phyloP scores from a whole-genome alignment of 2,888 invertebrate genomes.

The Phania funesta region DNA sequence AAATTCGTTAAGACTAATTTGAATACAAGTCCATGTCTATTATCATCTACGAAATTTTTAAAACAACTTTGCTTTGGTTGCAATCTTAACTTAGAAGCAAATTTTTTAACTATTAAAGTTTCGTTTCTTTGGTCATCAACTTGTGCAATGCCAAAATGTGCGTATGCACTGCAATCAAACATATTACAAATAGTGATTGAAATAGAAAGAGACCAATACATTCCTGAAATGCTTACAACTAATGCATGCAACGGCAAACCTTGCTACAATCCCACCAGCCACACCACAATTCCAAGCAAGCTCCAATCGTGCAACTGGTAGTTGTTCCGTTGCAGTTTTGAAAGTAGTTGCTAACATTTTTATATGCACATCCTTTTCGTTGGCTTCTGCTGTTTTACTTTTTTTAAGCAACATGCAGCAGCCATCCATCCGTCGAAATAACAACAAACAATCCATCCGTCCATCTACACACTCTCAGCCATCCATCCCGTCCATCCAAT shows the following conservation, averaged over 20 bases:
- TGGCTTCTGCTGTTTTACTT: neutral
- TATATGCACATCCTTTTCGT: constrained; percentile 42
- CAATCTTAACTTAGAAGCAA: neutral
- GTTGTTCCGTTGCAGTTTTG: neutral
- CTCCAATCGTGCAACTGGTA: constrained; percentile 44
- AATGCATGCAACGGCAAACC: neutral
- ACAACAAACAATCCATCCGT: constrained; percentile 1
- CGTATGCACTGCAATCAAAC: neutral
- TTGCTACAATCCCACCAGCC: neutral
- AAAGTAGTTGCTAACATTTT: constrained; percentile 20
- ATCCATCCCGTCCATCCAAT: constrained; percentile 16
- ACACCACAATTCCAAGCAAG: neutral
- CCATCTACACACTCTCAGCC: constrained; percentile 1
- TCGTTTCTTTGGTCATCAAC: constrained; percentile 17
- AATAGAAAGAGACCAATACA: neutral
- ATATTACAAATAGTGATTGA: neutral
- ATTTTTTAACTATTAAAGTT: neutral
- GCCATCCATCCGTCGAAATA: constrained; percentile 31
- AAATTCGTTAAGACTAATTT: too few relatives aligned
- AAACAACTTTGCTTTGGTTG: neutral
- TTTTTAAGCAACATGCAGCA: constrained; percentile 44
- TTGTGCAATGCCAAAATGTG: constrained; percentile 52
- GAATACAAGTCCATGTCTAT: neutral
- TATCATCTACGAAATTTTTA: neutral
- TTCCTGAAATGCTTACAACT: neutral